These are phyloP conservation scores for Cranoglanis bouderius DNA, from an alignment of 2,113 vertebrate species.

Conservation along the genomic window DNA sequence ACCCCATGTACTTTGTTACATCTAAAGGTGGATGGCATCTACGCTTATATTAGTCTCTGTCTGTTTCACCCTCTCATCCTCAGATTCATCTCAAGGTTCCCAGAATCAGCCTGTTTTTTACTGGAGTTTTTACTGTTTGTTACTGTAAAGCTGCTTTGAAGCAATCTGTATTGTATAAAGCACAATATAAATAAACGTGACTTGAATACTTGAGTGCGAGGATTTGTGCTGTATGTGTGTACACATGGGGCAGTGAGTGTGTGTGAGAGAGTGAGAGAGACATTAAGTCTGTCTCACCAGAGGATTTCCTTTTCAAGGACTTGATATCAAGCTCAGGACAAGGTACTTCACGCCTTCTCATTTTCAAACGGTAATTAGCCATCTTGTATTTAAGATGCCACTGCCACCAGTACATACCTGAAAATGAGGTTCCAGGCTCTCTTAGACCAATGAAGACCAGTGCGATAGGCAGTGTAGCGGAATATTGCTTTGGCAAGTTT, in stretches of 20 bases:
- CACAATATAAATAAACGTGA: too few relatives aligned
- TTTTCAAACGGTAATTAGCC: constrained; percentile 47
- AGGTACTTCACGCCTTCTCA: constrained; percentile 46
- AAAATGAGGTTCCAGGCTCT: constrained; percentile 48
- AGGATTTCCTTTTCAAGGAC: constrained; percentile 56
- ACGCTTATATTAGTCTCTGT: too few relatives aligned
- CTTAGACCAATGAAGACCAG: constrained; percentile 36
- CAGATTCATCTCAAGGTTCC: too few relatives aligned
- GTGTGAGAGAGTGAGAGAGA: constrained; percentile 6
- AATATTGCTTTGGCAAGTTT: constrained; percentile 51
- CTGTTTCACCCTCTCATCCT: too few relatives aligned
- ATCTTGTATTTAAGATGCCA: constrained; percentile 55
- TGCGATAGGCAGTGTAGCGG: constrained; percentile 46
- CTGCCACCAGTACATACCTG: constrained; percentile 49
- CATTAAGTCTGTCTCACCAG: constrained; percentile 32
- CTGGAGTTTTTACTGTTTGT: too few relatives aligned
- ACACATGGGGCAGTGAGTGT: not conserved
- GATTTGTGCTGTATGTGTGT: constrained; percentile 37
- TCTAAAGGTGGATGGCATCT: too few relatives aligned
- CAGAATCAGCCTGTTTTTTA: too few relatives aligned
- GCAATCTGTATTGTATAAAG: too few relatives aligned
- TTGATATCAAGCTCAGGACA: constrained; percentile 56
- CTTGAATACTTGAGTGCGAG: too few relatives aligned
- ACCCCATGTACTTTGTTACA: too few relatives aligned
- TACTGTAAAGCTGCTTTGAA: too few relatives aligned